phyloP scores from a whole-genome alignment of 1,140 invertebrate genomes.

The Manduca sexta region DNA sequence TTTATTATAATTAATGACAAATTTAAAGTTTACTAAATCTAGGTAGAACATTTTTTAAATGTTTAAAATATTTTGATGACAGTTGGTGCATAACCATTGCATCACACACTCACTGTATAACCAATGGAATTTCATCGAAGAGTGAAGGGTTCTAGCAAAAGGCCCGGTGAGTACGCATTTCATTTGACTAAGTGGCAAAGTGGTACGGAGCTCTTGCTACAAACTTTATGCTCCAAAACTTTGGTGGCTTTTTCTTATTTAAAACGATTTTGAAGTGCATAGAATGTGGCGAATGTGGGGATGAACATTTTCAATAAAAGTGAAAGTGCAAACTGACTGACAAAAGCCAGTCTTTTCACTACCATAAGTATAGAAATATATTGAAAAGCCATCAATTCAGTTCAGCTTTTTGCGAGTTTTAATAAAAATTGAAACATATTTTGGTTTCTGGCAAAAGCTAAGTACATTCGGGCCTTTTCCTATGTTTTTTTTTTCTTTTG shows the following conservation, averaged over 20 bases:
- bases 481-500: constrained; percentile 65
- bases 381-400: constrained; percentile 48
- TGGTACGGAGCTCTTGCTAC: constrained; percentile 7
- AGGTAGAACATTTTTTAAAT: too few species aligned
- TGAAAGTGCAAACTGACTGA: constrained; percentile 10
- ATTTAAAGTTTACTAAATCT: too few species aligned
- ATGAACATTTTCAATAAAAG: constrained; percentile 1
- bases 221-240: constrained; percentile 17
- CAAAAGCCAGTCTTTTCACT: constrained; percentile 22
- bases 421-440: constrained; percentile 64
- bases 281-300: constrained; percentile 1
- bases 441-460: constrained; percentile 66
- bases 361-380: constrained; percentile 31
- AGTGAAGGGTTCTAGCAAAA: constrained; percentile 16
- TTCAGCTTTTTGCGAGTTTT: constrained; percentile 43
- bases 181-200: constrained; percentile 26
- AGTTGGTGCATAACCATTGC: constrained; percentile 10
- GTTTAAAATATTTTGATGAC: constrained; percentile 1
- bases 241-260: constrained; percentile 14
- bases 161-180: constrained; percentile 20
- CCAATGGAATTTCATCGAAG: constrained; percentile 6
- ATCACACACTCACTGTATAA: too few species aligned
- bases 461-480: constrained; percentile 61
- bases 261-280: constrained; percentile 2
- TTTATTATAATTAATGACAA: too few species aligned